Evolutionary conservation across 2,113 vertebrate genomes (phyloP), one percentile per base, ranked within the genome.

Genomic region (Polypterus bichir): DNA sequence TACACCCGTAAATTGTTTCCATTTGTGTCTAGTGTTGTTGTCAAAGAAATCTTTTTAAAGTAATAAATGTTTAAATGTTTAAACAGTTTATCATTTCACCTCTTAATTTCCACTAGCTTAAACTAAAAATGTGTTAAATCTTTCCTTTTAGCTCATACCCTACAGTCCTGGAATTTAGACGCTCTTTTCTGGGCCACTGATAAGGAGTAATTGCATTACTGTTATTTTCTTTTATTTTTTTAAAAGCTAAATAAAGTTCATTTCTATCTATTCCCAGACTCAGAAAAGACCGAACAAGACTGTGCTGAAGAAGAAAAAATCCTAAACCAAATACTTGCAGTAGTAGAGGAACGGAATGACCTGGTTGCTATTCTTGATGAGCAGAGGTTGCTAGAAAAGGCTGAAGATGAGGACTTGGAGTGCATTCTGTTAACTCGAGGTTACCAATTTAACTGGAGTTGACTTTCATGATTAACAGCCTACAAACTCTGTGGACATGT

Each of bases 301-400:
- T 77, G 87, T 52, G 80, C 70, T 0, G 84, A 90, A 70, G 89
- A 93, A 63, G 74, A 83, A 69, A 77, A 74, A 72, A 83, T 92
- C 67, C 78, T 97, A 71, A 63, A 69, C 0, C 77, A 91, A 76
- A 88, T 94, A 78, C 88, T 95, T 89, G 87, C 80, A 77, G 87
- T 88, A 46, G 85, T 92, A 66, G 88, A 94, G 80, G 83, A 84
- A 63, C 80, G 92, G 47, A 87, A 97, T 74, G 84, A 62, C 61
- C 75, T 96, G 0, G 83, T 95, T 0, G 76, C 79, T 4, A 64
- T 82, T n/a, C 81, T 95, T 64, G 91, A 94, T 66, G 86, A 95
- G 65, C 91, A 93, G 70, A 81, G 89, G 49, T 59, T 91, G 63
- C 83, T 76, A 69, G 89, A 96, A 71, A 79, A 76, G 73, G 86